A percentile compares a stretch with the other conserved stretches of the same genome.
These are phyloP conservation scores for Urocitellus parryii DNA, from an alignment of 2,113 vertebrate genomes.

Conservation along the genomic window DNA sequence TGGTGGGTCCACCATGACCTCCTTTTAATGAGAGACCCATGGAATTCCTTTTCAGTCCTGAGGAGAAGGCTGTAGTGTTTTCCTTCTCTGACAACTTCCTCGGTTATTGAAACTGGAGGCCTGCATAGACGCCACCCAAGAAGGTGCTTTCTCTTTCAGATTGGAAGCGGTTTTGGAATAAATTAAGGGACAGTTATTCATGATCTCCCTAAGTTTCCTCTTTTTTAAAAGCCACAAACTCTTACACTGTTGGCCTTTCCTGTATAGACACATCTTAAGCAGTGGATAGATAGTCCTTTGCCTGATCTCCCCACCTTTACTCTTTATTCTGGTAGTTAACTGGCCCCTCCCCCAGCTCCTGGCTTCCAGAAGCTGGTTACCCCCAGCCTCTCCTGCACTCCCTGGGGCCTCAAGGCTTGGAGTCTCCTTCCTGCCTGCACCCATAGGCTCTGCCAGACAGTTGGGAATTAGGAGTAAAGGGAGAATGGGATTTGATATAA, in stretches of 20 bases:
- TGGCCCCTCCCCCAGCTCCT: neutral
- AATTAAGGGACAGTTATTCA: constrained; percentile 25
- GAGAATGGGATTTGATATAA: constrained; percentile 17
- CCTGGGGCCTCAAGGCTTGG: neutral
- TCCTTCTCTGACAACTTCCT: neutral
- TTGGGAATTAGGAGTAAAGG: constrained; percentile 25
- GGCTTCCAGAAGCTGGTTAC: neutral
- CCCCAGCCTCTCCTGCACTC: neutral
- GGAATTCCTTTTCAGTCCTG: constrained; percentile 6
- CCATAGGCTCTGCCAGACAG: neutral
- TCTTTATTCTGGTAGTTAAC: neutral
- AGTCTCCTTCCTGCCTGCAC: neutral
- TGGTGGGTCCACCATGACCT: neutral
- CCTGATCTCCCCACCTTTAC: accelerated
- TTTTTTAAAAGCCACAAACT: constrained; percentile 34
- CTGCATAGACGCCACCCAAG: constrained; percentile 4
- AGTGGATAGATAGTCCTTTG: neutral
- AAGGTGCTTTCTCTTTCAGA: constrained; percentile 34
- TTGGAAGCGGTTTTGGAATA: neutral
- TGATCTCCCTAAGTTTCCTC: neutral
- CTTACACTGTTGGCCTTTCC: neutral
- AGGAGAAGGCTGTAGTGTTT: neutral
- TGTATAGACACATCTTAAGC: neutral
- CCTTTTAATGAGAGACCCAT: neutral
- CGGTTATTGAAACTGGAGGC: neutral